Conservation (phyloP, 1,140 invertebrate genomes). For the Lamellibrachia luymesi region DNA sequence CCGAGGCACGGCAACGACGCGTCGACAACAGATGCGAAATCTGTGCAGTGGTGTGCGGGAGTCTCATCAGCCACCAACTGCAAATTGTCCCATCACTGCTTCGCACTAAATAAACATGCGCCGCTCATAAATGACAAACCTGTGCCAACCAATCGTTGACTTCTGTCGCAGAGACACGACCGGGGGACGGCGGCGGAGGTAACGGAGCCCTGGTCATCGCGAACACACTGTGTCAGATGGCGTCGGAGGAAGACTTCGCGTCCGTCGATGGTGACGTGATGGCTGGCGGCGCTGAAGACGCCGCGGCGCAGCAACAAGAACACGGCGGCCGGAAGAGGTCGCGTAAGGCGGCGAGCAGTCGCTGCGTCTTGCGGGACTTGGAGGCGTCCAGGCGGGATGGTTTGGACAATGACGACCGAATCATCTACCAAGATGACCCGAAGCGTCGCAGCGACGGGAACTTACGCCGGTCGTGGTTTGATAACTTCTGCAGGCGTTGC, state of each 20-base stretch:
- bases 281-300: not conserved
- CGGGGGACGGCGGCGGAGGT: not conserved
- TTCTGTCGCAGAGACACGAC: not conserved
- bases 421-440: not conserved
- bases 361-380: no score
- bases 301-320: no score
- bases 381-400: not conserved
- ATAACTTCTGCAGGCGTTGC: not conserved
- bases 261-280: not conserved
- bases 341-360: not conserved
- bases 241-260: slow-evolving; percentile 11
- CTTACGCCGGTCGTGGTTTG: not conserved
- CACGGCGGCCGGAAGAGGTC: not conserved
- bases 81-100: not conserved
- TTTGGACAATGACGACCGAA: not conserved
- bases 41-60: not conserved
- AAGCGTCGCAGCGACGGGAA: not conserved
- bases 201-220: not conserved
- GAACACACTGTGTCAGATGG: not conserved
- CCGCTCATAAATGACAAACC: not conserved
- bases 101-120: not conserved
- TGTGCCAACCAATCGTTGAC: not conserved
- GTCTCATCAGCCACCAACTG: not conserved
- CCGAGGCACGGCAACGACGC: not conserved
- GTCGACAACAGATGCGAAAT: not conserved